Base-by-base conservation (phyloP, 92 coral and sea anemone species). In the Chrysogorgia sp. region DNA sequence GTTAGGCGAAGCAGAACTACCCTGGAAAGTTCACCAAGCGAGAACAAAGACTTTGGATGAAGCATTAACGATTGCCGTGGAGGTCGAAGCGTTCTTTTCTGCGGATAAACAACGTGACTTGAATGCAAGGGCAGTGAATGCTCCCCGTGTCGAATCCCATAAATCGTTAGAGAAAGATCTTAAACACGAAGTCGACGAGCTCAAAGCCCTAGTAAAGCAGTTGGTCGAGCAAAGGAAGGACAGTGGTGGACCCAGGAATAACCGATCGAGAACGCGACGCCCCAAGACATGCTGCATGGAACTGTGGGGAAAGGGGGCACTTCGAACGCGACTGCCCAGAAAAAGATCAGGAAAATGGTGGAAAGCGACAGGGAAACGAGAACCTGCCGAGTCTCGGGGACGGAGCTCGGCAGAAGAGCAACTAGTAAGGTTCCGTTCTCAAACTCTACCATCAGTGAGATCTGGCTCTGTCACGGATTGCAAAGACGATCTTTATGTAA, bases 41-140 rank as follows among this genome's bases (percentile, higher is more conserved):
- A 58, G 81, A 49, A 56, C 81, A 15, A 21, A 2, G 15, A 45
- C 56, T 4, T 25, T 75, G 3, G 62, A 75, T 22, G 29, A 32
- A 1, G 76, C 83, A 26, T 62, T 79, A 20, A 52, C 31, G 12
- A 40, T 67, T 30, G 81, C 69, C 34, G 15, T 58, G 24, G 66
- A 75, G 24, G 35, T 58, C 3, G 76, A 74, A 34, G 69, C 80
- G 0, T 84, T 84, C 50, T 75, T 63, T 10, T 14, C 70, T 3
- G 72, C 74, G 24, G 80, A 69, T 60, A 78, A 48, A 31, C 82
- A 82, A 34, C 53, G 68, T 13, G 35, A 22, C 23, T 19, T 20
- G 40, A 72, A 22, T 40, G 58, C 63, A 29, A 24, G 63, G 7
- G 65, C 80, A 4, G 81, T 75, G 22, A 58, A 58, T n/a, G 68